Evolutionary conservation across 2,888 invertebrate species (phyloP).

Genomic region (Catocala sponsa): DNA sequence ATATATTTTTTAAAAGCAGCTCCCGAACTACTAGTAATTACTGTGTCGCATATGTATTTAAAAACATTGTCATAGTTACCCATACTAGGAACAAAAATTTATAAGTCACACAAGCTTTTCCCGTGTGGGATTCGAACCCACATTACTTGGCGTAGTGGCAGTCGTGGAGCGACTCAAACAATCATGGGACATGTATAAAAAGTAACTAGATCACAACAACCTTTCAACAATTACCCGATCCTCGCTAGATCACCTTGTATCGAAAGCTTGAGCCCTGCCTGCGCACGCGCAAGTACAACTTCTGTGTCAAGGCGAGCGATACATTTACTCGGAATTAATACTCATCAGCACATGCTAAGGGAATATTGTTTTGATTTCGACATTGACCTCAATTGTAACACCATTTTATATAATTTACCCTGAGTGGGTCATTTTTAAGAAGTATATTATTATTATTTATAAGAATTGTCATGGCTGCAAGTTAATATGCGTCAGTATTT

Average conservation of each 20-base stretch:
- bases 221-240: slow-evolving; percentile 17
- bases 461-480: background rate
- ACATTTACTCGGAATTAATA: slow-evolving; percentile 49
- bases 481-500: slow-evolving; percentile 3
- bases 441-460: slow-evolving; percentile 1
- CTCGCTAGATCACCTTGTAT: slow-evolving; percentile 49
- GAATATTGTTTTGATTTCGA: slow-evolving; percentile 45
- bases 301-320: slow-evolving; percentile 54
- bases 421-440: slow-evolving; percentile 7
- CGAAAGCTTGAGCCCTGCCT: slow-evolving; percentile 36
- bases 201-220: slow-evolving; percentile 14
- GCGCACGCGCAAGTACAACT: slow-evolving; percentile 39
- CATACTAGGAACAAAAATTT: too few species aligned
- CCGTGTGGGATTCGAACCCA: too few species aligned
- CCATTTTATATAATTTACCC: slow-evolving; percentile 15
- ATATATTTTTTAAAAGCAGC: too few species aligned
- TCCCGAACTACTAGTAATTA: too few species aligned
- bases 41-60: too few species aligned
- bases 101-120: too few species aligned
- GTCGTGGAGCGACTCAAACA: too few species aligned
- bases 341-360: slow-evolving; percentile 44
- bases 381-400: slow-evolving; percentile 42
- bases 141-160: too few species aligned
- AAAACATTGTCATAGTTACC: too few species aligned
- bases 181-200: background rate